Percentiles rank a stretch among this genome's conserved stretches.
Conservation (phyloP, 2,113 vertebrate species). For the Ictidomys tridecemlineatus region DNA sequence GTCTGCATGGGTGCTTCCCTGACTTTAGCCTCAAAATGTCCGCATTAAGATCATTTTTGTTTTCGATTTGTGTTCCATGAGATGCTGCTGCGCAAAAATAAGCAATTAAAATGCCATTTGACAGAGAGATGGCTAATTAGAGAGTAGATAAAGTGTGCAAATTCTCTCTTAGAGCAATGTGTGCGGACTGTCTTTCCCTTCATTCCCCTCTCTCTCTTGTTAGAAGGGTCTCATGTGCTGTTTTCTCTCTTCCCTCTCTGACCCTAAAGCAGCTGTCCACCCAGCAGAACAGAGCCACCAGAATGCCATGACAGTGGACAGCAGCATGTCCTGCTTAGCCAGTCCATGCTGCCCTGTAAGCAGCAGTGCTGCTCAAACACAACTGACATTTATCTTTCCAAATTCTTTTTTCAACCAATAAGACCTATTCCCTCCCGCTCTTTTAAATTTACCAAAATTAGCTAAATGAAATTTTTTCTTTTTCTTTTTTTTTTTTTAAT, state of each 20-base stretch:
- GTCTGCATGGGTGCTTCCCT: not conserved
- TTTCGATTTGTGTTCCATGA: not conserved
- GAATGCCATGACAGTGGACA: accelerated
- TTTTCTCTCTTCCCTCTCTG: not conserved
- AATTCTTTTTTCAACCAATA: not conserved
- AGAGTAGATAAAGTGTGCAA: not conserved
- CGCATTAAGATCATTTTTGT: not conserved
- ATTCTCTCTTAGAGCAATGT: not conserved
- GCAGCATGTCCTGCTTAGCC: not conserved
- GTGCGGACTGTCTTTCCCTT: not conserved
- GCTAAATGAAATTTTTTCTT: not conserved
- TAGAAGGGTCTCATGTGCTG: not conserved
- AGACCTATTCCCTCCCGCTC: not conserved
- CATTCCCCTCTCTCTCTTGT: not conserved
- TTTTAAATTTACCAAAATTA: constrained; percentile 16
- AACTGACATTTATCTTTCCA: not conserved
- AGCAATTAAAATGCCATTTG: not conserved
- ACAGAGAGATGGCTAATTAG: constrained; percentile 31
- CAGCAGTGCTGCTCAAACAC: not conserved
- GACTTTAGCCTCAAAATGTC: not conserved
- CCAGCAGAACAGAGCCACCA: accelerated
- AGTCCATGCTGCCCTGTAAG: not conserved
- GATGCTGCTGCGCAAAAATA: not conserved
- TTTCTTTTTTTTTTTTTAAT: not conserved
- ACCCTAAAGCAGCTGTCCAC: not conserved